Base-by-base conservation (phyloP, 2,888 invertebrate genomes). In the Hydriomena furcata region DNA sequence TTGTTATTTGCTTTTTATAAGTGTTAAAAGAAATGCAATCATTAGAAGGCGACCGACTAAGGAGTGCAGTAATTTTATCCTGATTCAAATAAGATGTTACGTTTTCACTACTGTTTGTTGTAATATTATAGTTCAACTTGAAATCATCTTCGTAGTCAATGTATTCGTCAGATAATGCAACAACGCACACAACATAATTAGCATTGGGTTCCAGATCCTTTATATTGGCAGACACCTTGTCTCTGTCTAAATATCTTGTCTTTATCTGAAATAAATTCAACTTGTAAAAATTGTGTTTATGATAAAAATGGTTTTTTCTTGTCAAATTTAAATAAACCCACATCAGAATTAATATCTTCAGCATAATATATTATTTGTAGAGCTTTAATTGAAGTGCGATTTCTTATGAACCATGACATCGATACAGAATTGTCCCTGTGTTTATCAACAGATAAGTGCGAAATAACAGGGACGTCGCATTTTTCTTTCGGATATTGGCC, bases 381-480 rank as follows among this genome's bases (percentile, higher is more conserved):
- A 37, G 96, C 96, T 73, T 94, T 94, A 55, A 97, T 92, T 30
- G 95, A 94, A 12, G 96, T 95, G 69, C 96, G 95, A 81, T 97
- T 97, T 66, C 96, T 92, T 69, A 96, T 95, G 76, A 97, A 95
- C 97, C 97, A 97, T 11, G 96, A 96, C 7, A 97, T 94, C 44
- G 96, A 92, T 37, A 97, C 94, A 35, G 96, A 96, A 76, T 94
- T 95, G 28, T 96, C 96, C 75, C 95, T 95, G 57, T 97, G 95
- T 80, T 96, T 96, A 84, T 96, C 95, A 46, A 97, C 94, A 58
- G 95, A 95, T 59, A 97, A 91, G 80, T 96, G 95, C 41, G 95
- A 92, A 68, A 97, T 94, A 68, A 95, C 92, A 35, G 97, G 97
- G 34, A 95, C 93, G 60, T 87, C 84, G 65, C 90, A 90, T 65